These are phyloP conservation scores for Tuberolachnus salignus DNA, from an alignment of 2,888 invertebrate genomes.

Conservation along the genomic window DNA sequence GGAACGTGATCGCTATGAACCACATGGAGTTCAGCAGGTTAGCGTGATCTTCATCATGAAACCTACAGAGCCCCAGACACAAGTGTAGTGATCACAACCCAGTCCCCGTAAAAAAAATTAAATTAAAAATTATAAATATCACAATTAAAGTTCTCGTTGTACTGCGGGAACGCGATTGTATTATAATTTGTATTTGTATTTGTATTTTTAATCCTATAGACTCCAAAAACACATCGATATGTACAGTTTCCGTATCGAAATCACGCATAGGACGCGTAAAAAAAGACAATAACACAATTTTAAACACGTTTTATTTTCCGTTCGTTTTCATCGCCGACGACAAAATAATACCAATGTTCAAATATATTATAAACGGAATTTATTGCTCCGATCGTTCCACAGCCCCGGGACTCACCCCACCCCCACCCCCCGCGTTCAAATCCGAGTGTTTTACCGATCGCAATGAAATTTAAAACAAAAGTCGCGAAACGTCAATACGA, in stretches of 20 bases:
- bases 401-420: neutral
- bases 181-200: neutral
- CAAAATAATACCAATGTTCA: neutral
- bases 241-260: slow-evolving; percentile 44
- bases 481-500: neutral
- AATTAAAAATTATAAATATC: slow-evolving; percentile 41
- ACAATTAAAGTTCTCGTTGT: slow-evolving; percentile 23
- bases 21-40: slow-evolving; percentile 99
- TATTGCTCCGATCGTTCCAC: slow-evolving; percentile 3
- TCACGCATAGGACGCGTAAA: slow-evolving; percentile 35
- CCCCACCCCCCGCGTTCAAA: too few relatives aligned
- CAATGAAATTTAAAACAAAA: slow-evolving; percentile 18
- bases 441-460: neutral
- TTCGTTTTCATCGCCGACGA: slow-evolving; percentile 1
- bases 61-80: slow-evolving; percentile 68
- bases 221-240: slow-evolving; percentile 56
- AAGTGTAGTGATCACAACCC: slow-evolving; percentile 53
- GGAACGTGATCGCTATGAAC: slow-evolving; percentile 99
- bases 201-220: slow-evolving; percentile 48
- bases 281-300: slow-evolving; percentile 55
- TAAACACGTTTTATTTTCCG: neutral
- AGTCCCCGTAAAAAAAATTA: slow-evolving; percentile 39
- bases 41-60: slow-evolving; percentile 98
- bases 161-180: slow-evolving; percentile 12
- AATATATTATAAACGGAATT: slow-evolving; percentile 18